A percentile compares a stretch with the other conserved stretches of the same genome.
Conservation (phyloP, 2,888 invertebrate genomes). For the Aromia moschata region DNA sequence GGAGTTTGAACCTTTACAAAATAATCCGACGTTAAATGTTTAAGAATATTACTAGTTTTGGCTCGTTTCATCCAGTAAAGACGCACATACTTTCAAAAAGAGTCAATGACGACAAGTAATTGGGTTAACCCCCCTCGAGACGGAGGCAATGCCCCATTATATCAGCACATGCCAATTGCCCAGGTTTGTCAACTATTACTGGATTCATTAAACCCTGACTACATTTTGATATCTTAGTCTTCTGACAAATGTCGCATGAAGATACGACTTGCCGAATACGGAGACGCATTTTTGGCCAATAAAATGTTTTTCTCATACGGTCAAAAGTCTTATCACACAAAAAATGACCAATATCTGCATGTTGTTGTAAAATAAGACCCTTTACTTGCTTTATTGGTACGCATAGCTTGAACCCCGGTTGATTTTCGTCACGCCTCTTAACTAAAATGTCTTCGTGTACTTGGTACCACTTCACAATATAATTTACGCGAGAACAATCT, state of each 20-base stretch:
- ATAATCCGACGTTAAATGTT: constrained; percentile 22
- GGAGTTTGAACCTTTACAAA: constrained; percentile 31
- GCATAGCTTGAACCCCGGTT: constrained; percentile 4
- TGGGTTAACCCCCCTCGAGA: constrained; percentile 27
- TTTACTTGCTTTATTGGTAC: background rate
- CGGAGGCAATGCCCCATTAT: constrained; percentile 15
- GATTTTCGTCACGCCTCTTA: too few relatives aligned
- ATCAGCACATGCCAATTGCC: constrained; percentile 39
- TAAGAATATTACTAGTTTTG: constrained; percentile 19
- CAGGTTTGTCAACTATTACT: constrained; percentile 24
- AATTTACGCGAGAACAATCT: too few relatives aligned
- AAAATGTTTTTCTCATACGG: constrained; percentile 22
- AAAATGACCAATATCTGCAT: constrained; percentile 25
- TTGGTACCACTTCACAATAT: too few relatives aligned
- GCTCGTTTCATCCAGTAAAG: constrained; percentile 38
- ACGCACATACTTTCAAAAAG: constrained; percentile 43
- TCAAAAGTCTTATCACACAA: constrained; percentile 15
- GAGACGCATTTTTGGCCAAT: constrained; percentile 24
- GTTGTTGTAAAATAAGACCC: constrained; percentile 3
- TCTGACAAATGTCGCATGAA: constrained; percentile 27
- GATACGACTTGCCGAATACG: constrained; percentile 8
- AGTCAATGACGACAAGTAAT: constrained; percentile 43
- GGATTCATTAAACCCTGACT: constrained; percentile 9
- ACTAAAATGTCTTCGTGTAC: too few relatives aligned
- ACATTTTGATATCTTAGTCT: constrained; percentile 15